Percentiles rank a stretch among this genome's conserved stretches.
Conservation (phyloP, 2,797 vertebrate genomes). For the Darevskia mixta region DNA sequence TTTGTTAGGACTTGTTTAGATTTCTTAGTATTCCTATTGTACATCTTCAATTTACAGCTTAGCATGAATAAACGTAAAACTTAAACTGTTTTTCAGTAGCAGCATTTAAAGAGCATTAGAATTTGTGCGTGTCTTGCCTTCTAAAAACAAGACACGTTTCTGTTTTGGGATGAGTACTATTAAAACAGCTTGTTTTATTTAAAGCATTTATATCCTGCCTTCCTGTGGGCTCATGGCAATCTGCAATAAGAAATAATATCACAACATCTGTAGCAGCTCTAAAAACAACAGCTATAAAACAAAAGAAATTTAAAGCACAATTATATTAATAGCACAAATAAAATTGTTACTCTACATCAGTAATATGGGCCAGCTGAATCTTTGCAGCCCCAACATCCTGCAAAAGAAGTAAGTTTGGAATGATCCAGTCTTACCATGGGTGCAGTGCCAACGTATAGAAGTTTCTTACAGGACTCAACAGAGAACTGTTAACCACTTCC, state of each 20-base stretch:
- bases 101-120: background rate
- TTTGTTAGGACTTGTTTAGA: conserved; percentile 67
- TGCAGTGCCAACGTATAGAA: background rate
- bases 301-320: background rate
- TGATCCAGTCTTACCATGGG: background rate
- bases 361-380: background rate
- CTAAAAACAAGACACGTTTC: background rate
- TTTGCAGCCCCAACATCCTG: background rate
- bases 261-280: background rate
- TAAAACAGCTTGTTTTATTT: conserved; percentile 11
- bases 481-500: background rate
- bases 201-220: background rate
- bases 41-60: conserved; percentile 42
- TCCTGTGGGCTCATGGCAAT: background rate
- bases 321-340: background rate
- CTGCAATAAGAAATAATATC: background rate
- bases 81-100: conserved; percentile 5
- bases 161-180: background rate
- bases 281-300: background rate
- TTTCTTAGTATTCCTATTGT: conserved; percentile 43
- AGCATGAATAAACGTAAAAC: conserved; percentile 36
- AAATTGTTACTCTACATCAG: background rate
- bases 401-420: background rate
- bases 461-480: background rate
- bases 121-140: background rate